Evolutionary conservation across 1,140 invertebrate genomes (phyloP).

Genomic region (Achroia grisella): DNA sequence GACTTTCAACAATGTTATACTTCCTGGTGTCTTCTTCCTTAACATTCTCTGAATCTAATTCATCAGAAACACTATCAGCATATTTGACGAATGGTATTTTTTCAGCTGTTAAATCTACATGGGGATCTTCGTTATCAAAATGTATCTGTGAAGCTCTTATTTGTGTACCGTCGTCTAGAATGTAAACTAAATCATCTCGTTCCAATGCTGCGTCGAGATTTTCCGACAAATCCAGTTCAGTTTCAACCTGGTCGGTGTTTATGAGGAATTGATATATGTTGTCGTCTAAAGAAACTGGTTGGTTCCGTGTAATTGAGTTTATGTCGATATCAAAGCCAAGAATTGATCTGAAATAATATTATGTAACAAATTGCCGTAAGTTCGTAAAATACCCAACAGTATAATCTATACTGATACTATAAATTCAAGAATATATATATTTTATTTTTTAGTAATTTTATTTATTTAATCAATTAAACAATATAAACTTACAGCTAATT

Average conservation of each 20-base stretch:
- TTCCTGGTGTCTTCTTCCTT: constrained; percentile 28
- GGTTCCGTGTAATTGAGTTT: constrained; percentile 52
- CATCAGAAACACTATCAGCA: constrained; percentile 24
- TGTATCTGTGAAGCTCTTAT: constrained; percentile 63
- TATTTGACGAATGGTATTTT: constrained; percentile 58
- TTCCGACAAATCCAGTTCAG: constrained; percentile 8
- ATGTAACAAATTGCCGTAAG: constrained; percentile 2
- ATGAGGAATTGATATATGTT: constrained; percentile 54
- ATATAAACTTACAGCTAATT: too few species aligned
- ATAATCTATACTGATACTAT: too few species aligned
- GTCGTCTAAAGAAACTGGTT: constrained; percentile 44
- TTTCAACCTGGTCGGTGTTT: constrained; percentile 33
- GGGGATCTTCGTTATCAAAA: constrained; percentile 58
- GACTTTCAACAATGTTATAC: constrained; percentile 49
- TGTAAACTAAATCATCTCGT: constrained; percentile 39
- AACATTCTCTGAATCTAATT: constrained; percentile 14
- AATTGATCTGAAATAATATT: constrained; percentile 33
- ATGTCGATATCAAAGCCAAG: constrained; percentile 57
- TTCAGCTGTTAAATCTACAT: constrained; percentile 44
- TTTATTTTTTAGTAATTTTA: too few species aligned
- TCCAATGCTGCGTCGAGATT: constrained; percentile 21
- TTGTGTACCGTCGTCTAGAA: constrained; percentile 59
- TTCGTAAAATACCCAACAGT: too few species aligned
- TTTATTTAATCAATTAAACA: too few species aligned
- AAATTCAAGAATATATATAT: too few species aligned